phyloP scores from a whole-genome alignment of 92 coral and sea anemone species.

The Epizoanthus scotinus region DNA sequence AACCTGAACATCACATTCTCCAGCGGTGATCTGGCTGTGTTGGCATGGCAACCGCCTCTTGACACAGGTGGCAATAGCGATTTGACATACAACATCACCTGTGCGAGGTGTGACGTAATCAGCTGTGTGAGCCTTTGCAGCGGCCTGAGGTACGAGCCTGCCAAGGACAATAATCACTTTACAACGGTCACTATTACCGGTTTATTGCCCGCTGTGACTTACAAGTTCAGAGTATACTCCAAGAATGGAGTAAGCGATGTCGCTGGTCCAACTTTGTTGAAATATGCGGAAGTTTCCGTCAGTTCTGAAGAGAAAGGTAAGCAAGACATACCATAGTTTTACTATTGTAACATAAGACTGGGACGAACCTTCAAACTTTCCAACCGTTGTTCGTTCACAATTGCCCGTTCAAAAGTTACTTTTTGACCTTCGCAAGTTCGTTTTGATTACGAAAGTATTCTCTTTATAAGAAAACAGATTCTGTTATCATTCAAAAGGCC shows the following conservation, averaged over 20 bases:
- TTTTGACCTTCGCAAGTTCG: no score
- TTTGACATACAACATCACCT: constrained; percentile 49
- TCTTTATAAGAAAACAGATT: no score
- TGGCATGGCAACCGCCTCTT: constrained; percentile 55
- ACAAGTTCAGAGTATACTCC: constrained; percentile 28
- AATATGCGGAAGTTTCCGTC: constrained; percentile 4
- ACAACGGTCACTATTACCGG: background rate
- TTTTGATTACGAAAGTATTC: no score
- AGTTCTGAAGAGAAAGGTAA: background rate
- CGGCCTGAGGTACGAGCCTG: background rate
- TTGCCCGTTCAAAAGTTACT: no score
- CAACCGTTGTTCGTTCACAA: no score
- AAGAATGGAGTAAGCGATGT: constrained; percentile 20
- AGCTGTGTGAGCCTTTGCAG: background rate
- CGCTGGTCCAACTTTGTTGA: constrained; percentile 5
- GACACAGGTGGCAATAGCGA: constrained; percentile 49
- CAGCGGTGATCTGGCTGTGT: constrained; percentile 19
- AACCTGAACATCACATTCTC: background rate
- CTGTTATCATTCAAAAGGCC: no score
- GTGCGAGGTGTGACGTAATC: background rate
- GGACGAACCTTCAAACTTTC: no score
- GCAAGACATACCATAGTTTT: background rate
- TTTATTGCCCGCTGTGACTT: background rate
- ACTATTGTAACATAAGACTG: no score
- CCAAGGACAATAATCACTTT: background rate